Evolutionary conservation across 2,113 vertebrate genomes (phyloP).

Genomic region (Odocoileus virginianus): DNA sequence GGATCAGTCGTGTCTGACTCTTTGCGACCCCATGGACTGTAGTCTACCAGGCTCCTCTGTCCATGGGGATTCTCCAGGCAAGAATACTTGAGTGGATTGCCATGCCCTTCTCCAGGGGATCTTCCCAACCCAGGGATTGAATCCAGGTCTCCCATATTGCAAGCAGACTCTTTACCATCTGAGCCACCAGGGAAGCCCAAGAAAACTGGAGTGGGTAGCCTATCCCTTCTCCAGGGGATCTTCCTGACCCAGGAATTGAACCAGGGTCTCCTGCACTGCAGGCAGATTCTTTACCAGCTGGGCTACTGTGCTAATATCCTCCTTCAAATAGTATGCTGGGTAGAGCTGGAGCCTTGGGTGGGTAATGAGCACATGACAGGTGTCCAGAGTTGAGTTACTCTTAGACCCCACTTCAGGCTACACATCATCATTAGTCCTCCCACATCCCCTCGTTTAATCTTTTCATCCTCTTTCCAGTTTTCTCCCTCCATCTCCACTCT

Average conservation of each 20-base stretch:
- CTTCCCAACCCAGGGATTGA: neutral
- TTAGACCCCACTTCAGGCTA: neutral
- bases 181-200: neutral
- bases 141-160: neutral
- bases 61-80: neutral
- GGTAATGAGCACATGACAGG: neutral
- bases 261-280: neutral
- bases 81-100: neutral
- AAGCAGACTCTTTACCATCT: neutral
- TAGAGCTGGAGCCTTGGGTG: neutral
- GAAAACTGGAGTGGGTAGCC: neutral
- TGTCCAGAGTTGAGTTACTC: neutral
- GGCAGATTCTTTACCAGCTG: neutral
- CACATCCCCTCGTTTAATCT: neutral
- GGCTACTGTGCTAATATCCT: neutral
- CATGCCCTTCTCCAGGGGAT: neutral
- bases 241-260: neutral
- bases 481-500: neutral
- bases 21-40: neutral
- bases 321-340: neutral
- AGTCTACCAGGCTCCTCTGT: neutral
- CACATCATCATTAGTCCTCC: neutral
- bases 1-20: neutral
- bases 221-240: neutral
- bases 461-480: neutral